Percentiles rank a stretch among this genome's conserved stretches.
These are phyloP conservation scores for Menura novaehollandiae DNA, from an alignment of 2,113 vertebrate genomes.

Conservation along the genomic window DNA sequence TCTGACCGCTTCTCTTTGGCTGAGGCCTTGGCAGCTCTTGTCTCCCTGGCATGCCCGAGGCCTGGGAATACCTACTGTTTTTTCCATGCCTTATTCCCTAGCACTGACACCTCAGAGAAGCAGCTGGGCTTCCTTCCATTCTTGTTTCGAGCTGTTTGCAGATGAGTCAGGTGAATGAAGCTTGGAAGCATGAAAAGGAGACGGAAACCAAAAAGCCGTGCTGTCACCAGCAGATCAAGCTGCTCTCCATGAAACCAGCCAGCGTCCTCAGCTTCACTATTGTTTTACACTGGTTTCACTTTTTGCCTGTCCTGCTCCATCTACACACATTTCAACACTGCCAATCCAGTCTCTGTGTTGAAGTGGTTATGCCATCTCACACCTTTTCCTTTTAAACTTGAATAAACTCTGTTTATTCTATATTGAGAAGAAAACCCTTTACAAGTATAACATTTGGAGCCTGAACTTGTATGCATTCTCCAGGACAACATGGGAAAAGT, in stretches of 20 bases:
- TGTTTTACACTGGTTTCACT: neutral
- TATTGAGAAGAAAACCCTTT: neutral
- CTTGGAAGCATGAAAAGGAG: neutral
- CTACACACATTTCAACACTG: neutral
- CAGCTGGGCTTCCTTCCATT: neutral
- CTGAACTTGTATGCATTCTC: neutral
- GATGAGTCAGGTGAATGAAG: neutral
- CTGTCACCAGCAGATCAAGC: neutral
- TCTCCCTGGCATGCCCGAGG: too few relatives aligned
- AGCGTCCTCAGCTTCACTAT: neutral
- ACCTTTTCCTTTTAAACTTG: neutral
- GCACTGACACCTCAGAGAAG: neutral
- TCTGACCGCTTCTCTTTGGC: neutral
- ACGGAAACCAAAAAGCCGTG: neutral
- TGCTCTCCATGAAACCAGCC: neutral
- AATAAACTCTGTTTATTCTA: neutral
- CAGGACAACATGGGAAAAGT: neutral
- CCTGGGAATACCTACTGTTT: neutral
- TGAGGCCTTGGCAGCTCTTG: neutral
- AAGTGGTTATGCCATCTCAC: neutral
- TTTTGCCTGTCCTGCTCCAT: neutral
- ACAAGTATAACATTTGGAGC: neutral
- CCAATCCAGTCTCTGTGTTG: neutral
- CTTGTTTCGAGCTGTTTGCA: neutral
- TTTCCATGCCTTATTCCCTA: neutral